phyloP scores from a whole-genome alignment of 92 coral and sea anemone species.

The Porites evermanni region DNA sequence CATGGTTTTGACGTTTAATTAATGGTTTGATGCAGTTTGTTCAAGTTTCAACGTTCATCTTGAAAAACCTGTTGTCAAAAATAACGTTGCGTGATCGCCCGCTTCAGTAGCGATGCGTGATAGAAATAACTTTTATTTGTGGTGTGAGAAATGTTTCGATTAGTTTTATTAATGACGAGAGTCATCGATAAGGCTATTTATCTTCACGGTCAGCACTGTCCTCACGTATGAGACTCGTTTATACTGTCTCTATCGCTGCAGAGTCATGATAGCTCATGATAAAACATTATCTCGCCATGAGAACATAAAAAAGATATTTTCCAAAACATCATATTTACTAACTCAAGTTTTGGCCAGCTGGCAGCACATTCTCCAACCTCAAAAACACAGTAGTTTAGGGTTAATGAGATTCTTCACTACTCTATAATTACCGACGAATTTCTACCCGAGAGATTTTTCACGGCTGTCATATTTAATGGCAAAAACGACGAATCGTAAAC shows the following conservation, averaged over 20 bases:
- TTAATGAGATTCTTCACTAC: slow-evolving; percentile 48
- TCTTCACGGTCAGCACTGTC: slow-evolving; percentile 62
- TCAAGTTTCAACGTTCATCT: background rate
- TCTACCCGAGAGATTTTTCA: slow-evolving; percentile 18
- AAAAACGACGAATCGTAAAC: slow-evolving; percentile 25
- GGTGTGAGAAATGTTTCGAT: slow-evolving; percentile 45
- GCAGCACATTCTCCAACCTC: slow-evolving; percentile 28
- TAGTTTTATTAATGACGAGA: slow-evolving; percentile 36
- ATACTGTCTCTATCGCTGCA: slow-evolving; percentile 29
- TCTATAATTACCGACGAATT: slow-evolving; percentile 37
- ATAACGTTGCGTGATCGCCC: slow-evolving; percentile 46
- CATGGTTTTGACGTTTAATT: background rate
- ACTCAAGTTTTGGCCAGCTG: slow-evolving; percentile 42
- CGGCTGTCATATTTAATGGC: slow-evolving; percentile 22
- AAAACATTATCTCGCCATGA: slow-evolving; percentile 15
- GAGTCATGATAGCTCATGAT: slow-evolving; percentile 59
- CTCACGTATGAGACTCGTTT: slow-evolving; percentile 64
- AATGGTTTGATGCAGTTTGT: background rate
- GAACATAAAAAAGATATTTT: background rate
- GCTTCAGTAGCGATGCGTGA: slow-evolving; percentile 40
- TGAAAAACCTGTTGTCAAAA: slow-evolving; percentile 1
- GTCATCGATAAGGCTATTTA: slow-evolving; percentile 85
- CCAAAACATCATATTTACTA: slow-evolving; percentile 27
- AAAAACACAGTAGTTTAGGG: slow-evolving; percentile 19
- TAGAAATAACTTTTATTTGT: slow-evolving; percentile 33